Percentiles rank a stretch among this genome's conserved stretches.
Conservation (phyloP, 2,113 vertebrate species). For the Macroglossus sobrinus region DNA sequence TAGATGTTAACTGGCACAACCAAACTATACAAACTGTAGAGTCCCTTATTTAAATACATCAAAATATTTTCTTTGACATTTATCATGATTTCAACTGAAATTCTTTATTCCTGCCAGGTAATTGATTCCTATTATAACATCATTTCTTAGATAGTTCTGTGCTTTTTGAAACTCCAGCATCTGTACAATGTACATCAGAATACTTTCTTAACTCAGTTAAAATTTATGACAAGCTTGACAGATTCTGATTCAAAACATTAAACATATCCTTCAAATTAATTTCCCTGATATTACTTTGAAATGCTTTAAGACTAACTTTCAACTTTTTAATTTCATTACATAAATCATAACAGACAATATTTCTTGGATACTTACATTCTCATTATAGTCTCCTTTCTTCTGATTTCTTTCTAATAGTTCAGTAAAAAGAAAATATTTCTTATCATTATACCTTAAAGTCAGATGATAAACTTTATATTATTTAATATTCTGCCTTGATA, state of each 20-base stretch:
- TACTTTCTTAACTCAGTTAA: constrained; percentile 58
- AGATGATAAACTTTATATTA: neutral
- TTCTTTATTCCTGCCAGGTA: constrained; percentile 47
- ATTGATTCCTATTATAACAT: constrained; percentile 64
- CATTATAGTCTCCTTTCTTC: neutral
- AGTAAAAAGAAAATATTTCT: neutral
- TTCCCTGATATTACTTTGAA: constrained; percentile 62
- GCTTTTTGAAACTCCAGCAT: constrained; percentile 44
- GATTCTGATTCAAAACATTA: constrained; percentile 69
- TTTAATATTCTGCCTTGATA: neutral
- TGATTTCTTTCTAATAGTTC: constrained; percentile 12
- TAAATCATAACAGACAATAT: constrained; percentile 64
- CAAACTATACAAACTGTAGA: constrained; percentile 52
- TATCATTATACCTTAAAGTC: neutral
- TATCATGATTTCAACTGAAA: constrained; percentile 63
- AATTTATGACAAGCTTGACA: constrained; percentile 68
- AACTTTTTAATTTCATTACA: constrained; percentile 68
- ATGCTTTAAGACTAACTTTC: constrained; percentile 68
- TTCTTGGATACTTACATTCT: constrained; percentile 53
- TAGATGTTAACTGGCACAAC: constrained; percentile 50
- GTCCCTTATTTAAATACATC: constrained; percentile 54
- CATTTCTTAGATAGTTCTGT: constrained; percentile 51
- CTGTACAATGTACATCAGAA: constrained; percentile 30
- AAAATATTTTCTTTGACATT: constrained; percentile 56
- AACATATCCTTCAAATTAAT: constrained; percentile 73